Percentiles rank a stretch among this genome's conserved stretches.
These are phyloP conservation scores for Rhyacophila brunnea DNA, from an alignment of 1,140 invertebrate species.

Conservation along the genomic window DNA sequence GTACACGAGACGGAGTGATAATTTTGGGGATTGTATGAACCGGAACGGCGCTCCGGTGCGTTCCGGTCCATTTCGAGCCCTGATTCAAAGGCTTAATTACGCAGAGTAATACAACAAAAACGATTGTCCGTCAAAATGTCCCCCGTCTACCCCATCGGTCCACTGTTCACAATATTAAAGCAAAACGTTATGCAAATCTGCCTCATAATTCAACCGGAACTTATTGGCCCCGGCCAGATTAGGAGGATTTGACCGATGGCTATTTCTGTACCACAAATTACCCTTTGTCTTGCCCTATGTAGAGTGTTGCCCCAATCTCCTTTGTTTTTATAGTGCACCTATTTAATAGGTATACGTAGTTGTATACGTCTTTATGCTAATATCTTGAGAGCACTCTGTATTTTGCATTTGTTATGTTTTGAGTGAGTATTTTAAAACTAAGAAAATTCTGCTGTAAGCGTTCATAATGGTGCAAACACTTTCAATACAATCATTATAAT, in stretches of 20 bases:
- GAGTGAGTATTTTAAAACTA: constrained; percentile 1
- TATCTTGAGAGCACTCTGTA: constrained; percentile 9
- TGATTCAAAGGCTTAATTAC: no score
- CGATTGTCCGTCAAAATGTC: constrained; percentile 15
- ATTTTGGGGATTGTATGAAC: no score
- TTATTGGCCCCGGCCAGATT: constrained; percentile 20
- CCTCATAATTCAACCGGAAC: constrained; percentile 21
- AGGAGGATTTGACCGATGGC: constrained; percentile 34
- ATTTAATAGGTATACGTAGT: neutral
- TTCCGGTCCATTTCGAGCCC: no score
- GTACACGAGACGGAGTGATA: no score
- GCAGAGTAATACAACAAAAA: neutral
- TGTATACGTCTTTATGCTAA: constrained; percentile 14
- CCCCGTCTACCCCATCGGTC: neutral
- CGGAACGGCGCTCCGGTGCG: no score
- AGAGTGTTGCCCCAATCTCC: neutral
- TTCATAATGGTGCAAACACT: no score
- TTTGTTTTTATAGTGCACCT: constrained; percentile 1
- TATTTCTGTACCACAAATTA: constrained; percentile 29
- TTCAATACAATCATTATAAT: no score
- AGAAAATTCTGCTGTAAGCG: no score
- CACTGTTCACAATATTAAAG: constrained; percentile 13
- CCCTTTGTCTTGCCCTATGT: constrained; percentile 28
- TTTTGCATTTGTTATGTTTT: constrained; percentile 9
- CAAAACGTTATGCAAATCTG: constrained; percentile 31